These are phyloP conservation scores for Sceloporus undulatus DNA, from an alignment of 2,113 vertebrate genomes.

Conservation along the genomic window DNA sequence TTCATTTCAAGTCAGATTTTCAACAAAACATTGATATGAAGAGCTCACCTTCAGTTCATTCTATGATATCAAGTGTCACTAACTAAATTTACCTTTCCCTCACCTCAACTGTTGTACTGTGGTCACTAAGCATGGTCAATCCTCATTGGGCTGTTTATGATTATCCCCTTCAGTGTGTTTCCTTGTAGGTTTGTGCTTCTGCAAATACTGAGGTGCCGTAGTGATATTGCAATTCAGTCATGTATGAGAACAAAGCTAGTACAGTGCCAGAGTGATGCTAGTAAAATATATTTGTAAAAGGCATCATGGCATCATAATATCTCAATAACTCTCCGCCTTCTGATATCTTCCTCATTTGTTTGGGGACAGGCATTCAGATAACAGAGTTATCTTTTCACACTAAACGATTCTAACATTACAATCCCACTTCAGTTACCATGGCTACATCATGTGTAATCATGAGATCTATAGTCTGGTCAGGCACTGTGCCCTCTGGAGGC, in stretches of 20 bases:
- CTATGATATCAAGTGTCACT: background rate
- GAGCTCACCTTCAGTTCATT: background rate
- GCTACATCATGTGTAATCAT: no score
- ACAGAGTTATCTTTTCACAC: background rate
- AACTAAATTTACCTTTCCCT: background rate
- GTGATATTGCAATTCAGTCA: no score
- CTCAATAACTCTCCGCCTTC: background rate
- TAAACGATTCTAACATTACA: no score
- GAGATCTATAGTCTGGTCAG: no score
- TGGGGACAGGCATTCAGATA: background rate
- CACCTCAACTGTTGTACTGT: background rate
- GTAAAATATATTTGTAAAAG: background rate
- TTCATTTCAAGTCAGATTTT: background rate
- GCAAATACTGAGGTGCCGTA: no score
- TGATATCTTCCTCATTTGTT: background rate
- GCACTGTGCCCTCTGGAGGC: no score
- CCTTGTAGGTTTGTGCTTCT: no score
- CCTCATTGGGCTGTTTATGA: background rate
- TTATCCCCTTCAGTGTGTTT: no score
- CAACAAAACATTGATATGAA: background rate
- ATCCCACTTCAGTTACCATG: no score
- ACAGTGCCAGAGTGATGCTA: background rate
- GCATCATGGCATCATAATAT: background rate
- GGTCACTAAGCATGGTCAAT: background rate
- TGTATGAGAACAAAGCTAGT: background rate